phyloP scores from a whole-genome alignment of 2,113 vertebrate species.

The Indicator indicator region DNA sequence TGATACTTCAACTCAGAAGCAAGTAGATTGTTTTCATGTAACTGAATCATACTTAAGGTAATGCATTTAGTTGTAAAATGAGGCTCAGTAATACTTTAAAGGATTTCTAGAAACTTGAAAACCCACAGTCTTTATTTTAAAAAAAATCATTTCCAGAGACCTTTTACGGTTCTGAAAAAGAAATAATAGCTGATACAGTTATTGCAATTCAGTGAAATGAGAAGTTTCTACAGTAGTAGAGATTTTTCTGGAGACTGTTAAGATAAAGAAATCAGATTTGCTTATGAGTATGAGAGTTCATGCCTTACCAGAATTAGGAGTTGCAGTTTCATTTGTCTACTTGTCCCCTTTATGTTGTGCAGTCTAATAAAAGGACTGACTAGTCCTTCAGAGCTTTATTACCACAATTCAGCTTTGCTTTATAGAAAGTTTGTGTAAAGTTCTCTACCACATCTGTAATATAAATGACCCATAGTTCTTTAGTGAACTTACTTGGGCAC shows the following conservation, averaged over 20 bases:
- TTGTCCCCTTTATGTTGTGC: background rate
- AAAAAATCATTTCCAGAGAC: background rate
- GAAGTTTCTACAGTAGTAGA: background rate
- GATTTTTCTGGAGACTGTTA: background rate
- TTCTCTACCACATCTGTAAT: background rate
- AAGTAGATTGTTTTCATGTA: slow-evolving; percentile 5
- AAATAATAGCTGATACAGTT: background rate
- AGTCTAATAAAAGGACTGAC: background rate
- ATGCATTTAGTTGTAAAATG: slow-evolving; percentile 13
- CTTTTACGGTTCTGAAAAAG: background rate
- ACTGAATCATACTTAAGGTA: slow-evolving; percentile 26
- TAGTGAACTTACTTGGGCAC: background rate
- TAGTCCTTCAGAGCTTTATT: background rate
- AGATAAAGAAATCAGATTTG: background rate
- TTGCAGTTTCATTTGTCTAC: background rate
- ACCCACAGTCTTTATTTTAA: background rate
- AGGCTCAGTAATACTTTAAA: background rate
- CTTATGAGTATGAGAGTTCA: background rate
- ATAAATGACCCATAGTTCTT: background rate
- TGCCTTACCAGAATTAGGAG: background rate
- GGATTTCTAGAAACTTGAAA: background rate
- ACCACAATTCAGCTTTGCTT: background rate
- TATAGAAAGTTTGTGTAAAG: background rate
- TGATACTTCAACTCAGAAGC: background rate
- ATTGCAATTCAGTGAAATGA: background rate